Evolutionary conservation across 2,888 invertebrate species (phyloP), one percentile per base, ranked within the genome.

Genomic region (Dicyrtoma fusca): DNA sequence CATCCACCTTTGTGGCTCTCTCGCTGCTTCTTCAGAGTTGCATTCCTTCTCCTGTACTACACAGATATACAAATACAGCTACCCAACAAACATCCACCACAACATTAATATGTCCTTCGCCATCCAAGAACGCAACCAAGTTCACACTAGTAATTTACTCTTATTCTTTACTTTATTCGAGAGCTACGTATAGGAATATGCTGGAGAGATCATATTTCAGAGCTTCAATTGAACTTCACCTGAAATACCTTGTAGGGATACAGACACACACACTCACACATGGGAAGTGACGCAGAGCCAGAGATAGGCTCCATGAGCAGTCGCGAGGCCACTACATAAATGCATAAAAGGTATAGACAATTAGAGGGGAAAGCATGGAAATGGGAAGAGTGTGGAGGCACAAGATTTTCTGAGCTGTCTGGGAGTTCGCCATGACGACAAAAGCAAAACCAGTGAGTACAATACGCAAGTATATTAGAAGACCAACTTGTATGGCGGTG

Each of bases 401-500:
- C 5, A 25, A 25, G 53, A 53, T 10, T 14, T n/a, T 4, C 1
- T 34, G 61, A 61, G 42, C 61, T 19, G 47, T 47, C 47, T 63
- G 47, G 63, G 63, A 63, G 47, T 66, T 66, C 42, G 66, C 42
- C 53, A 66, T 49, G 17, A 21, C 21, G 34, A 34, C 34, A 34
- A 57, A 25, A 17, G 21, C 44, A 62, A 23, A 42, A 19, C 19
- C 19, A 53, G 66, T 26, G 25, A 23, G 53, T 13, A 66, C 53
- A 63, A 23, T 45, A 19, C 19, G 23, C 17, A 47, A 21, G 34
- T 53, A 4, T 57, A 13, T 57, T 25, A 1, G n/a, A n/a, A n/a
- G n/a, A n/a, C n/a, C n/a, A n/a, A n/a, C n/a, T n/a, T 49, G 17
- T 49, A 42, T 25, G 65, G 66, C 66, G 66, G 66, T 66, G 53